Conservation (phyloP, 2,888 invertebrate species). For the Molorchus minor region DNA sequence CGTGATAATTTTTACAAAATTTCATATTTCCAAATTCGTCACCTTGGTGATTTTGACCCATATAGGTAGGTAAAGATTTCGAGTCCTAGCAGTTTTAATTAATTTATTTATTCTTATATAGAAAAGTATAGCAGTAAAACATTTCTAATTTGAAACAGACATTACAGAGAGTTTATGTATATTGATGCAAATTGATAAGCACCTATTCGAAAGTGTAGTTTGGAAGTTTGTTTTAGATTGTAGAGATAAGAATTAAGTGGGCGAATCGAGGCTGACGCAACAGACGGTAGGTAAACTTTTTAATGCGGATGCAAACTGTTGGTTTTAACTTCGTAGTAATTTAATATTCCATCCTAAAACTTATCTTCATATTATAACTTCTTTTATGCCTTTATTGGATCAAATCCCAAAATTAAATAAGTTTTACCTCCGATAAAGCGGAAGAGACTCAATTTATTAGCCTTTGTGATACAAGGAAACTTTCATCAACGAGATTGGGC, state of each 20-base stretch:
- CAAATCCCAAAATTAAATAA: slow-evolving; percentile 29
- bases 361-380: slow-evolving; percentile 32
- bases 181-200: slow-evolving; percentile 16
- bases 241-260: slow-evolving; percentile 19
- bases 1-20: no score
- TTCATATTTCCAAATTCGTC: no score
- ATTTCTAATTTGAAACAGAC: slow-evolving; percentile 20
- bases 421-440: background rate
- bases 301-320: slow-evolving; percentile 38
- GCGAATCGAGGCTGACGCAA: slow-evolving; percentile 30
- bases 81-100: no score
- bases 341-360: slow-evolving; percentile 33
- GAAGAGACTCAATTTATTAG: background rate
- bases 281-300: slow-evolving; percentile 41
- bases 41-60: no score
- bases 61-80: no score
- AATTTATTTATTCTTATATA: no score
- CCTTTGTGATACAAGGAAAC: background rate
- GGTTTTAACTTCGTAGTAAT: slow-evolving; percentile 37
- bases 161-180: slow-evolving; percentile 5
- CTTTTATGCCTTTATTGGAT: slow-evolving; percentile 23
- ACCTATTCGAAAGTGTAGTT: slow-evolving; percentile 6
- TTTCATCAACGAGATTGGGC: no score
- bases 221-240: slow-evolving; percentile 9
- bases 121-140: background rate